Conservation (phyloP, 2,888 invertebrate species). For the Mactromeris polynyma region DNA sequence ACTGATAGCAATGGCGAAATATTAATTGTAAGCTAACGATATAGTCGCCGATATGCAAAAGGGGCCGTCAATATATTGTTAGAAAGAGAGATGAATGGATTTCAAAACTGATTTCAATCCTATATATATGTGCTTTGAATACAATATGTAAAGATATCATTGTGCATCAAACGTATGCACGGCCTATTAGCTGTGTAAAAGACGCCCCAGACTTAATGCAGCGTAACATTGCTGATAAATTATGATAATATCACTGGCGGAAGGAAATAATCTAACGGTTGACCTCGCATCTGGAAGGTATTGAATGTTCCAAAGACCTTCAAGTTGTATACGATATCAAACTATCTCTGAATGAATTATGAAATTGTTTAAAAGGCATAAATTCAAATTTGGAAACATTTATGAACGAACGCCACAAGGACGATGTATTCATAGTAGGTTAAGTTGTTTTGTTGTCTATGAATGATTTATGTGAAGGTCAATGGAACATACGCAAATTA, state of each 20-base stretch:
- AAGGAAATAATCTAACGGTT: neutral
- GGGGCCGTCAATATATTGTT: neutral
- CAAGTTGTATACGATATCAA: neutral
- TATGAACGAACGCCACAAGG: neutral
- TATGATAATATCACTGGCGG: neutral
- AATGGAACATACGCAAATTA: neutral
- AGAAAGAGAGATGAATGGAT: neutral
- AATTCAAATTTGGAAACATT: neutral
- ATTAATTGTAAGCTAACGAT: neutral
- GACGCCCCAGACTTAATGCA: neutral
- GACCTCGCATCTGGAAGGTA: neutral
- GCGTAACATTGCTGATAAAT: slow-evolving; percentile 1
- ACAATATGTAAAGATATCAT: neutral
- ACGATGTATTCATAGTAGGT: neutral
- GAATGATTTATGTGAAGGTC: neutral
- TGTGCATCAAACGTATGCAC: neutral
- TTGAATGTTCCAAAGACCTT: neutral
- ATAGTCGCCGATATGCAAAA: neutral
- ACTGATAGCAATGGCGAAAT: neutral
- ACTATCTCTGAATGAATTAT: slow-evolving; percentile 29
- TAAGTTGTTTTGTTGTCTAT: neutral
- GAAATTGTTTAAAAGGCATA: slow-evolving; percentile 26
- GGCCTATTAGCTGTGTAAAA: neutral
- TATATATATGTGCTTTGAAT: neutral
- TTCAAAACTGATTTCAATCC: neutral